Percentiles rank a stretch among this genome's conserved stretches.
Conservation (phyloP, 2,888 invertebrate species). For the Dasypolia templi region DNA sequence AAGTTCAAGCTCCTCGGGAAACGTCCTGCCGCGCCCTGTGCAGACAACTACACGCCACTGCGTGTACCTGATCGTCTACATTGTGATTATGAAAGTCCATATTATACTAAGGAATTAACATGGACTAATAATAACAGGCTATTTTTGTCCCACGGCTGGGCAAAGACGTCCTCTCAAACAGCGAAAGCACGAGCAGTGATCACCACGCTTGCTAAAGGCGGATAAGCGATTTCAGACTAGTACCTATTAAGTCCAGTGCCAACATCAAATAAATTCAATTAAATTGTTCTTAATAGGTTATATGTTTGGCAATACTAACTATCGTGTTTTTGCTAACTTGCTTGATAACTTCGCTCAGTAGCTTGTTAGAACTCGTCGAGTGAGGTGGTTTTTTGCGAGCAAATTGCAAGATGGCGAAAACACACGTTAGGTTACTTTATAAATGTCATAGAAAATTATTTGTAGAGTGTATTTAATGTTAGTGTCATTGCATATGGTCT, state of each 20-base stretch:
- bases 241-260: neutral
- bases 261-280: too few species aligned
- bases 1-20: conserved; percentile 82
- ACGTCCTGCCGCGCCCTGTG: conserved; percentile 64
- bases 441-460: too few species aligned
- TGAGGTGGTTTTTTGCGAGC: too few species aligned
- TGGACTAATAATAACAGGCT: neutral
- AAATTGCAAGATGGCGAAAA: too few species aligned
- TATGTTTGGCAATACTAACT: too few species aligned
- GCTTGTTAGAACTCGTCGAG: too few species aligned
- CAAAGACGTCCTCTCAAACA: neutral
- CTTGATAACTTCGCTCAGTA: too few species aligned
- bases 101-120: neutral
- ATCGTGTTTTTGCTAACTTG: too few species aligned
- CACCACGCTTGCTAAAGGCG: neutral
- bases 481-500: too few species aligned
- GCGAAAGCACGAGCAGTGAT: neutral
- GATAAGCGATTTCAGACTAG: neutral
- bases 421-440: too few species aligned
- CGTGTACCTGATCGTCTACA: conserved; percentile 38
- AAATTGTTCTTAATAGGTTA: too few species aligned
- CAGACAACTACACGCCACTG: conserved; percentile 35
- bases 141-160: neutral
- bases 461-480: too few species aligned
- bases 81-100: conserved; percentile 48